Percentiles rank a stretch among this genome's conserved stretches.
These are phyloP conservation scores for Anguilla rostrata DNA, from an alignment of 2,113 vertebrate genomes.

Conservation along the genomic window DNA sequence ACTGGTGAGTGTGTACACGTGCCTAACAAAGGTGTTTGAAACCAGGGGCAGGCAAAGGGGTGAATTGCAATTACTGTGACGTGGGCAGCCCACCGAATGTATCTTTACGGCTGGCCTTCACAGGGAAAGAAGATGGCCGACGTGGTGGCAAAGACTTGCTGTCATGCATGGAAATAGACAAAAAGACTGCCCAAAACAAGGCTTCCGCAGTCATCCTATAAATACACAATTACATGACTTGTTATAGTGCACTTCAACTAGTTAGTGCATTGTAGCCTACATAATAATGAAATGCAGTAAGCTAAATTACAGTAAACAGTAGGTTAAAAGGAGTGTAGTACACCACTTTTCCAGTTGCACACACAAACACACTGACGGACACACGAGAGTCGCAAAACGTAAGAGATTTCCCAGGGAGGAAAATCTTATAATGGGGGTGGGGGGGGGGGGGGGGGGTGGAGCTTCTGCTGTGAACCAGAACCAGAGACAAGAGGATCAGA, in stretches of 20 bases:
- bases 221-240: neutral
- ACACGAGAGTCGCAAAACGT: conserved; percentile 5
- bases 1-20: too few relatives aligned
- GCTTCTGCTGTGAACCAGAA: neutral
- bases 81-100: too few relatives aligned
- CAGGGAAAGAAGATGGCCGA: neutral
- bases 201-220: neutral
- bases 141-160: neutral
- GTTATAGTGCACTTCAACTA: too few relatives aligned
- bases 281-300: neutral
- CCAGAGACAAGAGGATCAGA: neutral
- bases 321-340: neutral
- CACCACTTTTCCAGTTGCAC: neutral
- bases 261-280: too few relatives aligned
- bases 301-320: neutral
- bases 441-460: neutral
- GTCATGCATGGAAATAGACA: too few relatives aligned
- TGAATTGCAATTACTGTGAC: too few relatives aligned
- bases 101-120: neutral
- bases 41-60: too few relatives aligned
- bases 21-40: too few relatives aligned
- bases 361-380: conserved; percentile 29
- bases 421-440: neutral
- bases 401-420: neutral
- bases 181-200: neutral